Evolutionary conservation across 1,140 invertebrate species (phyloP).

Genomic region (Heliconius nattereri): DNA sequence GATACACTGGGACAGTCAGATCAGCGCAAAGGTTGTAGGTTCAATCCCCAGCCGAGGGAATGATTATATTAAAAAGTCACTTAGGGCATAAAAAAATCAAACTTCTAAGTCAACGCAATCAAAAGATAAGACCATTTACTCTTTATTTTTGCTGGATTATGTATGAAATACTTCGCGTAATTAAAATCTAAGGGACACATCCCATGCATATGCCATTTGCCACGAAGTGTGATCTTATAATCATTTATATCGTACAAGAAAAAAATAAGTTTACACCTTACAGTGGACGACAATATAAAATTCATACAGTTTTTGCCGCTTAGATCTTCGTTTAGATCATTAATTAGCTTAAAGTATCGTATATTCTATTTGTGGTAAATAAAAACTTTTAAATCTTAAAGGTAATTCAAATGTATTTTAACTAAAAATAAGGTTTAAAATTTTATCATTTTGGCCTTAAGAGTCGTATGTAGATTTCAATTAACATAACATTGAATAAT

Average conservation of each 20-base stretch:
- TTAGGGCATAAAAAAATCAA: too few relatives aligned
- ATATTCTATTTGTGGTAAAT: conserved; percentile 15
- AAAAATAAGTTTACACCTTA: background rate
- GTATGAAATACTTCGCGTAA: too few relatives aligned
- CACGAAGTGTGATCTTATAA: too few relatives aligned
- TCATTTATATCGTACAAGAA: background rate
- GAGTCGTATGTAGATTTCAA: background rate
- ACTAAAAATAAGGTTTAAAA: background rate
- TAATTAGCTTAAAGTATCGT: conserved; percentile 57
- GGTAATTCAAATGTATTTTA: background rate
- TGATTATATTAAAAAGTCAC: too few relatives aligned
- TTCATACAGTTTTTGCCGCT: conserved; percentile 33
- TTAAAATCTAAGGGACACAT: too few relatives aligned
- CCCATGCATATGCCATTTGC: too few relatives aligned
- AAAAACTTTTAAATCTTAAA: conserved; percentile 26
- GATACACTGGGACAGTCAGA: too few relatives aligned
- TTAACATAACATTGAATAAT: background rate
- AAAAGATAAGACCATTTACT: too few relatives aligned
- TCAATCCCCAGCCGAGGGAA: too few relatives aligned
- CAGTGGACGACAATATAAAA: background rate
- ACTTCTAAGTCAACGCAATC: too few relatives aligned
- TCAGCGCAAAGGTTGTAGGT: too few relatives aligned
- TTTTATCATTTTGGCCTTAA: background rate
- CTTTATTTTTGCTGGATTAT: too few relatives aligned
- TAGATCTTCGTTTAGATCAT: conserved; percentile 51